Percentiles rank a stretch among this genome's conserved stretches.
Evolutionary conservation across 2,888 invertebrate species (phyloP).

Genomic region (Euzophera pinguis): DNA sequence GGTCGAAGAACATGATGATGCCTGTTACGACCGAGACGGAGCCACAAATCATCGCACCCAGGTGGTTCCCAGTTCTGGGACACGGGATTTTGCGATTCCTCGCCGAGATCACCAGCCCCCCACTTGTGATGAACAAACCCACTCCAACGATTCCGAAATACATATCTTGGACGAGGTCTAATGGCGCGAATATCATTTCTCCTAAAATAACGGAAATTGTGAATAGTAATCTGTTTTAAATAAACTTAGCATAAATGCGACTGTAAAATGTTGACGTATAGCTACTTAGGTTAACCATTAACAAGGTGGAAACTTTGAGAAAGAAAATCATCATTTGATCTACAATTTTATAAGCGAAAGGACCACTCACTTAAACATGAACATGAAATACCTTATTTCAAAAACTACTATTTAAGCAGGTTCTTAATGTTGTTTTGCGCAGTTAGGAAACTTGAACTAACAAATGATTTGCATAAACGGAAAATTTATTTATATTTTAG

Average conservation of each 20-base stretch:
- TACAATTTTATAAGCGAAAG: too few relatives aligned
- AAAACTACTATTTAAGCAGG: too few relatives aligned
- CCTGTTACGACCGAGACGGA: conserved; percentile 51
- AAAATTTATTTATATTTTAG: too few relatives aligned
- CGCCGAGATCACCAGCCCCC: conserved; percentile 50
- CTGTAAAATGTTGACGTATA: background rate
- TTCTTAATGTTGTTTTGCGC: too few relatives aligned
- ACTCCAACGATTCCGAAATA: conserved; percentile 63
- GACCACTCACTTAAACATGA: too few relatives aligned
- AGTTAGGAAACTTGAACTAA: too few relatives aligned
- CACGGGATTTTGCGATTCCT: conserved; percentile 37
- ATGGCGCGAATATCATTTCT: conserved; percentile 64
- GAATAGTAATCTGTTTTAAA: background rate
- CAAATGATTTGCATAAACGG: too few relatives aligned
- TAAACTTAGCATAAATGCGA: conserved; percentile 12
- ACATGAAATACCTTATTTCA: too few relatives aligned
- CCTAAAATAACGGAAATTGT: conserved; percentile 48
- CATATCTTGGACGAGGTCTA: conserved; percentile 72
- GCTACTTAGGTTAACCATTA: too few relatives aligned
- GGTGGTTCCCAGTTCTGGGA: conserved; percentile 57
- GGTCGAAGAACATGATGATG: conserved; percentile 59
- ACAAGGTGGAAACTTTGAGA: too few relatives aligned
- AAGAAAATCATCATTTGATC: too few relatives aligned
- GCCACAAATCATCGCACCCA: conserved; percentile 42
- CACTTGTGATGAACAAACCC: conserved; percentile 52